Percentiles rank a stretch among this genome's conserved stretches.
These are phyloP conservation scores for Chydorus sphaericus DNA, from an alignment of 2,888 invertebrate species.

Conservation along the genomic window DNA sequence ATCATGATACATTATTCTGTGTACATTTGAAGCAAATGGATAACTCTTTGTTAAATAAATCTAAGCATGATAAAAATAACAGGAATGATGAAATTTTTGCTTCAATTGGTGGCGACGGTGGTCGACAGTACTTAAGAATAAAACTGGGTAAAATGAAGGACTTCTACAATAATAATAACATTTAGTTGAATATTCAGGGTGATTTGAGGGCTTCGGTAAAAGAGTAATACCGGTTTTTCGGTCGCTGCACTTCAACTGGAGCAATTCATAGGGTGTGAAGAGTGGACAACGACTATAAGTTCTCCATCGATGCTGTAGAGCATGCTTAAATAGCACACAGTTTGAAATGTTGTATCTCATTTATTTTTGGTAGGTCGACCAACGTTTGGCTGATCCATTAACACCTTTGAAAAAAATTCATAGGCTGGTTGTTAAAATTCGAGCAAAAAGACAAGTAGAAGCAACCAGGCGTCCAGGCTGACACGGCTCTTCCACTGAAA, in stretches of 20 bases:
- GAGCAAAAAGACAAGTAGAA: constrained; percentile 73
- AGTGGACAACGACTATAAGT: constrained; percentile 4
- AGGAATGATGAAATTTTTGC: background rate
- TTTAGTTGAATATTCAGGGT: constrained; percentile 1
- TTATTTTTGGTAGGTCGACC: background rate
- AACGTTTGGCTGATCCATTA: constrained; percentile 22
- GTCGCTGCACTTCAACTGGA: constrained; percentile 7
- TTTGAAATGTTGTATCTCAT: background rate
- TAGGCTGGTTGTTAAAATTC: constrained; percentile 75
- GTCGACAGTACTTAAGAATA: background rate
- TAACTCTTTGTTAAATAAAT: constrained; percentile 1
- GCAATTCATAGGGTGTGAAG: constrained; percentile 1
- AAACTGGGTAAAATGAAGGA: background rate
- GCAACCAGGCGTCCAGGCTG: constrained; percentile 80
- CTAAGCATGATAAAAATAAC: background rate
- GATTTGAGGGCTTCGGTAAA: constrained; percentile 3
- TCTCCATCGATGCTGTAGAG: constrained; percentile 1
- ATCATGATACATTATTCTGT: background rate
- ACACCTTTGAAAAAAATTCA: constrained; percentile 72
- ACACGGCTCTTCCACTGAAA: constrained; percentile 68
- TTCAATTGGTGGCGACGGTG: background rate
- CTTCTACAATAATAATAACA: constrained; percentile 1
- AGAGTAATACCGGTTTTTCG: background rate
- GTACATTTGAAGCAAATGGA: too few relatives aligned
- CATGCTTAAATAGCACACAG: background rate